Conservation (phyloP, 2,888 invertebrate species). For the Augochlorella aurata region DNA sequence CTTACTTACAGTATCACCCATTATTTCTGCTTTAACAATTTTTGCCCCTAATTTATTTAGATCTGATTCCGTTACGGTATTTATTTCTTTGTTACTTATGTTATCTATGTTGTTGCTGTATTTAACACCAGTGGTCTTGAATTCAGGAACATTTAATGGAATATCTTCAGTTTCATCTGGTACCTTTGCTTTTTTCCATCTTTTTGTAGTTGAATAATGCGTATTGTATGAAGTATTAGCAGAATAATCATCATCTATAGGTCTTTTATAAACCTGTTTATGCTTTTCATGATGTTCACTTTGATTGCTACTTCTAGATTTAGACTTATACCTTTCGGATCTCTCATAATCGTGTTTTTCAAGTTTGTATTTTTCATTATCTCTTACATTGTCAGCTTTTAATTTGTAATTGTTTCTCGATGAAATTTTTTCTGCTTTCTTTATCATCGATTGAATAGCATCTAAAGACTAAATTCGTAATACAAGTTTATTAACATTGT, state of each 20-base stretch:
- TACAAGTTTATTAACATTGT: slow-evolving; percentile 53
- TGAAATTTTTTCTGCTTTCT: slow-evolving; percentile 81
- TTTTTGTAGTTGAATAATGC: slow-evolving; percentile 55
- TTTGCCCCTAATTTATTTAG: slow-evolving; percentile 95
- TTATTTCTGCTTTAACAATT: slow-evolving; percentile 96
- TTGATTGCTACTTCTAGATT: slow-evolving; percentile 34
- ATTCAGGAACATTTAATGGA: slow-evolving; percentile 20
- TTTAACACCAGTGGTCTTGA: neutral
- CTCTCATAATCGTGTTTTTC: neutral
- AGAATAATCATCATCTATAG: slow-evolving; percentile 62
- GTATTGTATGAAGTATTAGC: slow-evolving; percentile 20
- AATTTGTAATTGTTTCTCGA: slow-evolving; percentile 7
- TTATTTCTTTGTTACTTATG: slow-evolving; percentile 46
- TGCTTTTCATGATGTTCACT: slow-evolving; percentile 5
- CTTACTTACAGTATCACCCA: slow-evolving; percentile 87
- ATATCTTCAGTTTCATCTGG: slow-evolving; percentile 1
- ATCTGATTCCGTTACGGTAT: slow-evolving; percentile 88
- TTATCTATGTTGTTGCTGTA: slow-evolving; percentile 35
- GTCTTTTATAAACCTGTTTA: slow-evolving; percentile 68
- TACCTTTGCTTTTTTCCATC: slow-evolving; percentile 70
- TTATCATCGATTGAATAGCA: slow-evolving; percentile 82
- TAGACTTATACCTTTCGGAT: slow-evolving; percentile 15
- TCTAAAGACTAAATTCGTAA: slow-evolving; percentile 82
- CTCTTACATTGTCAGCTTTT: neutral
- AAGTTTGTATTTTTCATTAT: slow-evolving; percentile 11